Conservation (phyloP, 2,888 invertebrate species). For the Cantharis rustica region DNA sequence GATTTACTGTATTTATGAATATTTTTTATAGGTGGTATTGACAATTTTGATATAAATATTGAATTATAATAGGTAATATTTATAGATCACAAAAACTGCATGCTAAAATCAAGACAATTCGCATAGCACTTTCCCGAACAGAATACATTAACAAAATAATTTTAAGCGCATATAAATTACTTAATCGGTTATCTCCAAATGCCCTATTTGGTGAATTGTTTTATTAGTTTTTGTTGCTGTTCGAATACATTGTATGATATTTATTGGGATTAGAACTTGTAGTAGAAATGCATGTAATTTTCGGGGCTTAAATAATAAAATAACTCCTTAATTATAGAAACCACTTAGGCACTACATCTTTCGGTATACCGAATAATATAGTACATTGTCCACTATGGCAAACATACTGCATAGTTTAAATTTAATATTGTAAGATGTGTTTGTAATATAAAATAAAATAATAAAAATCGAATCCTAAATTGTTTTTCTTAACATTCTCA, state of each 20-base stretch:
- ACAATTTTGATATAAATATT: background rate
- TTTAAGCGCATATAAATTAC: background rate
- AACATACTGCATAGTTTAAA: background rate
- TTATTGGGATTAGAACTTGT: background rate
- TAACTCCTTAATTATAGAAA: background rate
- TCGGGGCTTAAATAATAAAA: background rate
- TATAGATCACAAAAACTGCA: background rate
- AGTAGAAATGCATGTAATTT: background rate
- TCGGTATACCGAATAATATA: background rate
- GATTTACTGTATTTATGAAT: background rate
- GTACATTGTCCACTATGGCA: background rate
- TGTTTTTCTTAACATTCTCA: background rate
- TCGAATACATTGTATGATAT: background rate
- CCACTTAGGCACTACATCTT: background rate
- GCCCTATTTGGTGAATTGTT: background rate
- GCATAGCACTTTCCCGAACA: background rate
- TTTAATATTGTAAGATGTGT: background rate
- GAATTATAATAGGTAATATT: background rate
- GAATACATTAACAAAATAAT: background rate
- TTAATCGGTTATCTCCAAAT: background rate
- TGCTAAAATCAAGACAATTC: background rate
- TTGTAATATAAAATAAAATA: background rate
- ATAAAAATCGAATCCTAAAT: background rate
- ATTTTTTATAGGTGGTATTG: background rate
- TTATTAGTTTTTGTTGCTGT: background rate